A percentile compares a stretch with the other conserved stretches of the same genome.
These are phyloP conservation scores for Athalia rosae DNA, from an alignment of 2,888 invertebrate genomes.

Conservation along the genomic window DNA sequence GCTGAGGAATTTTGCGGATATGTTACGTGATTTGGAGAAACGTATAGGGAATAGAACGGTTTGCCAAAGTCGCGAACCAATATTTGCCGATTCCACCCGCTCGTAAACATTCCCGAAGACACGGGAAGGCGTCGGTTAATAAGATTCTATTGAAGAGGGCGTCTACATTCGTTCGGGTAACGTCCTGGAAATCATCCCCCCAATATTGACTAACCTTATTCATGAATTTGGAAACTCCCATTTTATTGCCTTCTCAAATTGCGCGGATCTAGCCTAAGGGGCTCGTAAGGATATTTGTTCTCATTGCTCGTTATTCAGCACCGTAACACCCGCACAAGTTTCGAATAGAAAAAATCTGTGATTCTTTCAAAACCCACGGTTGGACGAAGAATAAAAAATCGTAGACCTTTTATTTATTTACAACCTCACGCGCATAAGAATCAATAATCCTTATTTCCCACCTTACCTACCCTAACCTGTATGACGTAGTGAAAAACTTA, in stretches of 20 bases:
- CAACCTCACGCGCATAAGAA: too few species aligned
- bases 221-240: slow-evolving; percentile 21
- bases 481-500: too few species aligned
- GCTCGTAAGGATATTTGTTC: background rate
- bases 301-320: background rate
- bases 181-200: slow-evolving; percentile 29
- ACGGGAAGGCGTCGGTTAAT: slow-evolving; percentile 42
- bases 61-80: slow-evolving; percentile 40
- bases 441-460: too few species aligned
- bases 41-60: slow-evolving; percentile 37
- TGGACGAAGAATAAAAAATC: too few species aligned
- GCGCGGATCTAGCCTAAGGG: background rate
- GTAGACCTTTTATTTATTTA: too few species aligned
- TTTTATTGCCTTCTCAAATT: slow-evolving; percentile 21
- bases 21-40: background rate
- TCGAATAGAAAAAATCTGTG: too few species aligned
- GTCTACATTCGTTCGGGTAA: slow-evolving; percentile 34
- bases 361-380: too few species aligned
- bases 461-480: too few species aligned
- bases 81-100: slow-evolving; percentile 41
- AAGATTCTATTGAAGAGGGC: slow-evolving; percentile 34
- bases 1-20: slow-evolving; percentile 6
- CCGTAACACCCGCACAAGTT: too few species aligned
- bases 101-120: slow-evolving; percentile 41
- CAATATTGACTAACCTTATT: slow-evolving; percentile 32